These are phyloP conservation scores for Encarsia formosa DNA, from an alignment of 2,888 invertebrate genomes.

Conservation along the genomic window DNA sequence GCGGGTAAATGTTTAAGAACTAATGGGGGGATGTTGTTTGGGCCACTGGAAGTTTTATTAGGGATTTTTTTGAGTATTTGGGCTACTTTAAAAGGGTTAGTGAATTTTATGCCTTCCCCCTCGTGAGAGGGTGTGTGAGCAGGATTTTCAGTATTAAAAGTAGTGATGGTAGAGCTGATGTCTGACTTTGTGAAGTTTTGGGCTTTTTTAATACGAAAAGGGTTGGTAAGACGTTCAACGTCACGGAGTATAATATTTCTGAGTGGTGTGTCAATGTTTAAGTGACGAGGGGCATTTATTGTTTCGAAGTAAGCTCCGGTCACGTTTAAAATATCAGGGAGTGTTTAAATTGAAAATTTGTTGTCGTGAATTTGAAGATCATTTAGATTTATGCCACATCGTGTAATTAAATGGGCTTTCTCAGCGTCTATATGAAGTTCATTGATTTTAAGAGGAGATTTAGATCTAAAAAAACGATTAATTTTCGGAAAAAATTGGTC, in stretches of 20 bases:
- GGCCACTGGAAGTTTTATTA: slow-evolving; percentile 26
- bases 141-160: too few species aligned
- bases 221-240: too few species aligned
- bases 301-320: background rate
- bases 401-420: too few species aligned
- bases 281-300: background rate
- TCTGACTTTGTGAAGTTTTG: too few species aligned
- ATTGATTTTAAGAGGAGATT: background rate
- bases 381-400: background rate
- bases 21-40: slow-evolving; percentile 22
- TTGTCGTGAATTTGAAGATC: background rate
- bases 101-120: too few species aligned
- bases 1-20: slow-evolving; percentile 17
- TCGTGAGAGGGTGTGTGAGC: too few species aligned
- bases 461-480: background rate
- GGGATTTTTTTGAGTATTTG: too few species aligned
- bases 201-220: too few species aligned
- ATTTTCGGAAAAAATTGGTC: slow-evolving; percentile 1
- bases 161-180: too few species aligned
- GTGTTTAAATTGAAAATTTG: background rate
- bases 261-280: background rate
- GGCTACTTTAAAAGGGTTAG: too few species aligned
- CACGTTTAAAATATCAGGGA: background rate
- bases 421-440: background rate
- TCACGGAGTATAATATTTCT: too few species aligned